A percentile compares a stretch with the other conserved stretches of the same genome.
Evolutionary conservation across 2,797 vertebrate genomes (phyloP).

Genomic region (Furcifer pardalis): DNA sequence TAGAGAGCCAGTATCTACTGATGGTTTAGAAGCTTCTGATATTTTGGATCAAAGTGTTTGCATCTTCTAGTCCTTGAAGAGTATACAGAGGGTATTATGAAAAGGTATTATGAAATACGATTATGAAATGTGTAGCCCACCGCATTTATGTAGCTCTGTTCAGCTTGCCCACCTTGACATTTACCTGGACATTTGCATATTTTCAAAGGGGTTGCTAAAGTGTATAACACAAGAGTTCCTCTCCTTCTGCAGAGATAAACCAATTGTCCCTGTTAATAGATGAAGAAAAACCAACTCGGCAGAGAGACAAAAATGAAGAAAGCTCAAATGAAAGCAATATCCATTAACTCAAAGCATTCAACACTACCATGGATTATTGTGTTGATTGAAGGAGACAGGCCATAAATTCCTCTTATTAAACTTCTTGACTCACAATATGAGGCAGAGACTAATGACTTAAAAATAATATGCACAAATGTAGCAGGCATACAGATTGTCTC

Average conservation of each 20-base stretch:
- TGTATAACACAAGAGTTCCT: not conserved
- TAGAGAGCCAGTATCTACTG: not conserved
- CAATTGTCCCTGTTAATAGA: conserved; percentile 41
- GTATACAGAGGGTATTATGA: no score
- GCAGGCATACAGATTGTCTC: conserved; percentile 44
- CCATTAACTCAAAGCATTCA: conserved; percentile 26
- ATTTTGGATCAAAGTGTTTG: not conserved
- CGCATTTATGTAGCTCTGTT: not conserved
- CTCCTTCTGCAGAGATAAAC: conserved; percentile 24
- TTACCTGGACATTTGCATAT: no score
- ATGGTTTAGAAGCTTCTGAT: not conserved
- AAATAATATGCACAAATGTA: conserved; percentile 60
- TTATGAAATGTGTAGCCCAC: not conserved
- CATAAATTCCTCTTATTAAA: conserved; percentile 67
- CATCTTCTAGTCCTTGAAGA: not conserved
- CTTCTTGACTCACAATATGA: conserved; percentile 56
- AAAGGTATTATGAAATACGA: no score
- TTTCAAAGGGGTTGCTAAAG: not conserved
- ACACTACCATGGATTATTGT: conserved; percentile 44
- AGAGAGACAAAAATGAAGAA: not conserved
- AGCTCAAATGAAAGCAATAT: conserved; percentile 45
- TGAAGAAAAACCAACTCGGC: conserved; percentile 39
- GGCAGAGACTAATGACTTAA: conserved; percentile 67
- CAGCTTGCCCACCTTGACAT: not conserved
- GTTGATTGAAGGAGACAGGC: conserved; percentile 49